Conservation (phyloP, 2,797 vertebrate species). For the Danio albolineatus region DNA sequence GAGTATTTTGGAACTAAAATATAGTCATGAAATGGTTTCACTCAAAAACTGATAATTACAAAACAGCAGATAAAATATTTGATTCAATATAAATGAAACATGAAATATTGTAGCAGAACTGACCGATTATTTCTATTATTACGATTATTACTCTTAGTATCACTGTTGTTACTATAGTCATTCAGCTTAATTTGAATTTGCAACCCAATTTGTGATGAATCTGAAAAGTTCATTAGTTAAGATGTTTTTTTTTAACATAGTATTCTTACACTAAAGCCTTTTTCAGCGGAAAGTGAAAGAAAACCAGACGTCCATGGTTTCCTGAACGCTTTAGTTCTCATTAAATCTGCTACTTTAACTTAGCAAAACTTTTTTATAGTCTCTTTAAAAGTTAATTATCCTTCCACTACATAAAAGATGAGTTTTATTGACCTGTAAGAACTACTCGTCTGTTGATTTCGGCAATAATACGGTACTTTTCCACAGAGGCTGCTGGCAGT, state of each 20-base stretch:
- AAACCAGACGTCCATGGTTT: background rate
- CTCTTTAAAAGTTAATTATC: conserved; percentile 15
- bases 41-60: too few species aligned
- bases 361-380: background rate
- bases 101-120: too few species aligned
- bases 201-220: too few species aligned
- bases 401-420: background rate
- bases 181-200: too few species aligned
- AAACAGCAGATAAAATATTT: too few species aligned
- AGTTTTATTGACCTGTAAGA: background rate
- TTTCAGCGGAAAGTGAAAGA: background rate
- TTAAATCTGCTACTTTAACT: conserved; percentile 13
- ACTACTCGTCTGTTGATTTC: background rate
- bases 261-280: background rate
- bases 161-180: too few species aligned
- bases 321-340: background rate
- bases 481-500: background rate
- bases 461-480: background rate
- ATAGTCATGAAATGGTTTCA: too few species aligned
- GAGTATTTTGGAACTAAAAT: too few species aligned
- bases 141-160: too few species aligned
- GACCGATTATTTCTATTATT: too few species aligned
- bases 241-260: background rate
- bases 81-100: too few species aligned
- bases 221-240: background rate